Conservation (phyloP, 1,140 invertebrate species). For the Chironomus tepperi region DNA sequence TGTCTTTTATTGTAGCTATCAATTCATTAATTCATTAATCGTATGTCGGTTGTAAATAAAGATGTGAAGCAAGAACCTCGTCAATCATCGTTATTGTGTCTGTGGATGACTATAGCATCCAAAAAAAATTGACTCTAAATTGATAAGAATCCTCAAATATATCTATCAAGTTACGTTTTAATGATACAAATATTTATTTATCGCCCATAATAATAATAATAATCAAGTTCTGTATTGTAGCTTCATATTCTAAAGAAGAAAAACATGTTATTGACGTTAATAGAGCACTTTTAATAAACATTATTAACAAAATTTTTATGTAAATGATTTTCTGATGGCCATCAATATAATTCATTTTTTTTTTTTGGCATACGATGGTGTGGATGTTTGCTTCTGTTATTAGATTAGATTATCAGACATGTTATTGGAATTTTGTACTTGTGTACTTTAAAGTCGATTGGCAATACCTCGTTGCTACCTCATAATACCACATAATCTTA, state of each 20-base stretch:
- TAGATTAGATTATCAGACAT: slow-evolving; percentile 20
- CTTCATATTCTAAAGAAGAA: neutral
- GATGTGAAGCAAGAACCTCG: neutral
- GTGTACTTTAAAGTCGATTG: neutral
- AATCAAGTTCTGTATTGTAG: neutral
- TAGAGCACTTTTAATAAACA: neutral
- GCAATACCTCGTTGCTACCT: neutral
- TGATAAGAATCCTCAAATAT: neutral
- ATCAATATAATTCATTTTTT: too few species aligned
- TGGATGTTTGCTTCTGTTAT: neutral
- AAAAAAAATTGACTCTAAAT: too few species aligned
- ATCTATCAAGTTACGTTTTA: neutral
- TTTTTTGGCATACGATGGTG: neutral
- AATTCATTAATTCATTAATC: neutral
- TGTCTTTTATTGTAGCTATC: neutral
- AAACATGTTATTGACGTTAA: neutral
- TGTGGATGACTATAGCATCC: too few species aligned
- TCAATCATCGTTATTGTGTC: neutral
- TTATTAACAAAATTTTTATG: neutral
- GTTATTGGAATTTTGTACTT: slow-evolving; percentile 15
- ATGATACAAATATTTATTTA: slow-evolving; percentile 4
- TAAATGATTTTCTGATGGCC: neutral
- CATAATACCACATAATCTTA: neutral
- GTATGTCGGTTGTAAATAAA: neutral
- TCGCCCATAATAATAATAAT: neutral